Evolutionary conservation across 2,113 vertebrate genomes (phyloP).

Genomic region (Alouatta palliata): DNA sequence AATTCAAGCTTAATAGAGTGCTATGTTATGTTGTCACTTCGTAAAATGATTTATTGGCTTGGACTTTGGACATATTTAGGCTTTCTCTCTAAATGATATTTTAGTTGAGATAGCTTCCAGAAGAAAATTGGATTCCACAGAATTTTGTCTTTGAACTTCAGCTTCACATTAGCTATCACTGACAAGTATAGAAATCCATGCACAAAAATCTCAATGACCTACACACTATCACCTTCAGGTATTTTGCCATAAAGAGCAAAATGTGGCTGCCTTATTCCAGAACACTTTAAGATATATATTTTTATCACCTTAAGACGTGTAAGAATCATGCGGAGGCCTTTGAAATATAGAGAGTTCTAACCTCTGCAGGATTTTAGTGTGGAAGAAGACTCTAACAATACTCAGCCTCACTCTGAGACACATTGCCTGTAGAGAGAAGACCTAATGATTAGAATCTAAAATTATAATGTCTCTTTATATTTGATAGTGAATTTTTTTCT

Average conservation of each 20-base stretch:
- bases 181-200: not conserved
- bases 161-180: not conserved
- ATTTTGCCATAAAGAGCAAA: not conserved
- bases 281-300: not conserved
- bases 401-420: not conserved
- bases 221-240: not conserved
- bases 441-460: not conserved
- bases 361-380: rapidly evolving
- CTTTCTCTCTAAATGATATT: not conserved
- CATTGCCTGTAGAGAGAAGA: not conserved
- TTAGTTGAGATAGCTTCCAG: not conserved
- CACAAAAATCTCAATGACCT: not conserved
- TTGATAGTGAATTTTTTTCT: not conserved
- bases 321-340: not conserved
- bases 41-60: not conserved
- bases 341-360: not conserved
- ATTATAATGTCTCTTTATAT: not conserved
- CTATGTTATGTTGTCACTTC: not conserved
- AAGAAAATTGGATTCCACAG: not conserved
- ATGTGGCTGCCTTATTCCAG: not conserved
- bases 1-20: not conserved
- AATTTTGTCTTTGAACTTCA: not conserved
- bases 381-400: not conserved
- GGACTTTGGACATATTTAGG: not conserved
- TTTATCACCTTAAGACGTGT: not conserved